These are phyloP conservation scores for Mus pahari DNA, from an alignment of 2,113 vertebrate species.

Conservation along the genomic window DNA sequence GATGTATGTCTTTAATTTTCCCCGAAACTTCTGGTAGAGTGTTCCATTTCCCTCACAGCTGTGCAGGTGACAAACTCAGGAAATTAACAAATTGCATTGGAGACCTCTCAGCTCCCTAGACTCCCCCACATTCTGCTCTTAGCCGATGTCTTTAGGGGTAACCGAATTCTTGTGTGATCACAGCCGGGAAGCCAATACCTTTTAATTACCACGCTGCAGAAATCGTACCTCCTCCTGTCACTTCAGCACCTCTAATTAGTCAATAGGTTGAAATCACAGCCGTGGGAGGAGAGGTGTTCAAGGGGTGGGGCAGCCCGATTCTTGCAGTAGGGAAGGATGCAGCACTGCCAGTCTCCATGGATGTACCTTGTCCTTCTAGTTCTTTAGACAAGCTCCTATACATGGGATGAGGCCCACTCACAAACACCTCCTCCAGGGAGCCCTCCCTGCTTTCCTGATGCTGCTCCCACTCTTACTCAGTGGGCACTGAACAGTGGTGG, in stretches of 20 bases:
- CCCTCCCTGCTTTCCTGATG: neutral
- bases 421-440: constrained; percentile 37
- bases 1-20: constrained; percentile 80
- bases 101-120: constrained; percentile 76
- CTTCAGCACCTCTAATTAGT: constrained; percentile 76
- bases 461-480: neutral
- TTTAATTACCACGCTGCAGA: constrained; percentile 78
- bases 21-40: constrained; percentile 79
- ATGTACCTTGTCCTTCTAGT: neutral
- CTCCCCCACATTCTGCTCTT: constrained; percentile 83
- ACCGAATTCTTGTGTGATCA: constrained; percentile 79
- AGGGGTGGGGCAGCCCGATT: neutral
- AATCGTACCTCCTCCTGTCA: constrained; percentile 59
- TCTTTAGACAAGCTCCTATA: constrained; percentile 49
- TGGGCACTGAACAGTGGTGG: neutral
- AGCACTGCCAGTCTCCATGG: neutral
- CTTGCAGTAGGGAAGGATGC: neutral
- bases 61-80: constrained; percentile 84
- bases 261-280: constrained; percentile 55
- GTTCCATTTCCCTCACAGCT: constrained; percentile 75
- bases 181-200: constrained; percentile 83
- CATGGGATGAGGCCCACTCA: neutral
- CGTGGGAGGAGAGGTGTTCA: neutral
- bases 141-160: constrained; percentile 77
- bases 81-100: constrained; percentile 81